phyloP scores from a whole-genome alignment of 1,140 invertebrate species.

The Drosophila auraria region DNA sequence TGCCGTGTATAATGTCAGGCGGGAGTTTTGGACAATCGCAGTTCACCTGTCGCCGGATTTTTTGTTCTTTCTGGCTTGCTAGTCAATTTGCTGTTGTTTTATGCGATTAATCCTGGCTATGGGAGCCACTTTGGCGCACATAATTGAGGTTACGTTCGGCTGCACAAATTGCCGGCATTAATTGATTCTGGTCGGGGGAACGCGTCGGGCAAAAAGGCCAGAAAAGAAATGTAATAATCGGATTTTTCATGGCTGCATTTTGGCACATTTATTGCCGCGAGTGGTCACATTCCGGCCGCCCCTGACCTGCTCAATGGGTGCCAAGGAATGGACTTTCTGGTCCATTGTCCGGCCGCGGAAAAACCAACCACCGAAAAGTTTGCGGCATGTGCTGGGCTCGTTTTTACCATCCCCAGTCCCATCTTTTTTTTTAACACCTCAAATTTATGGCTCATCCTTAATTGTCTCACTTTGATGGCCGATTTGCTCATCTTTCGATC shows the following conservation, averaged over 20 bases:
- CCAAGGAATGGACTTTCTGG: constrained; percentile 54
- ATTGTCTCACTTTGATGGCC: constrained; percentile 62
- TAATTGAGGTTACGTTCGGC: constrained; percentile 80
- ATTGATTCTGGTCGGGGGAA: constrained; percentile 65
- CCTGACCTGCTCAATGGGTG: constrained; percentile 66
- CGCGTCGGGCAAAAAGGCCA: neutral
- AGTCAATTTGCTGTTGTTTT: constrained; percentile 74
- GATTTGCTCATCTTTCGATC: constrained; percentile 68
- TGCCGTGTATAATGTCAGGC: constrained; percentile 46
- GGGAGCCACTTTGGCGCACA: constrained; percentile 77
- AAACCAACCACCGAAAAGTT: constrained; percentile 65
- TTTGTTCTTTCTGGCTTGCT: constrained; percentile 48
- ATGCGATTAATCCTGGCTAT: constrained; percentile 74
- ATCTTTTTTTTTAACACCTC: constrained; percentile 70
- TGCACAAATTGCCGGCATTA: constrained; percentile 83
- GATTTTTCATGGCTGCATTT: constrained; percentile 75
- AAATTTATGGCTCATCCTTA: constrained; percentile 72
- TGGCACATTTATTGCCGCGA: constrained; percentile 72
- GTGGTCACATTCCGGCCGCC: constrained; percentile 29
- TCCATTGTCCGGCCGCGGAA: constrained; percentile 34
- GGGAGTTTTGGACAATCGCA: constrained; percentile 37
- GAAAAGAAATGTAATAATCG: constrained; percentile 69
- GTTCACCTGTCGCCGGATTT: constrained; percentile 37
- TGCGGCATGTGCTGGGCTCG: constrained; percentile 59
- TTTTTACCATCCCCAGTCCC: constrained; percentile 26